Evolutionary conservation across 2,113 vertebrate genomes (phyloP), one percentile per base, ranked within the genome.

Genomic region (Sakesphorus luctuosus): DNA sequence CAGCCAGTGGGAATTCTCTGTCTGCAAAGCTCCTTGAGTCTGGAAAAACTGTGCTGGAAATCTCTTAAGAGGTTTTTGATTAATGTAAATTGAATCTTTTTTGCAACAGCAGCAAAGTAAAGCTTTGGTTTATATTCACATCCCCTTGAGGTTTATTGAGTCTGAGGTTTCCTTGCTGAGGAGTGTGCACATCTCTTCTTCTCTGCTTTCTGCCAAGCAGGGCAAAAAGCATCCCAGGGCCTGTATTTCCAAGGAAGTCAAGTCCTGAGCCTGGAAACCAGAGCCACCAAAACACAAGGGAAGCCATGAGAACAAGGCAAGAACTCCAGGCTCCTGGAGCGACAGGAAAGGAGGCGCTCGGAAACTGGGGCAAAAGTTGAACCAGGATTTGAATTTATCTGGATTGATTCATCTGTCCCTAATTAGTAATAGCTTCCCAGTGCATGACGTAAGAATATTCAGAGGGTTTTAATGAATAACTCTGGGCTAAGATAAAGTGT

Each of bases 361-460:
- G 74, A 95, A 91, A 87, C 77, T 95, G 84, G 94, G 91, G 92
- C 88, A 92, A 93, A 95, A 97, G 92, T 90, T 97, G 93, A 96
- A 84, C 23, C 12, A 33, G 83, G 80, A 90, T 90, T 95, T 86
- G 47, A 81, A 90, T 91, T 91, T 87, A 92, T 90, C 88, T 91
- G 73, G 11, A 78, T 78, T 53, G 80, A 68, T 94, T 87, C 94
- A 95, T 96, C 93, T 96, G 93, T 92, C 90, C 69, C 73, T 92
- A 84, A 93, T 94, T 96, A 94, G 83, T n/a, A 87, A 75, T 61
- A 95, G 80, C 93, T 95, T 94, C 83, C 92, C 94, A 90, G 92
- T 13, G n/a, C 86, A 90, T 94, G 96, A 95, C 0, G 69, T 90
- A 94, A 94, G 88, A 84, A 79, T 56, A 25, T 55, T 62, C 52